Base-by-base conservation (phyloP, 2,888 invertebrate genomes). In the Lasioglossum figueresi region DNA sequence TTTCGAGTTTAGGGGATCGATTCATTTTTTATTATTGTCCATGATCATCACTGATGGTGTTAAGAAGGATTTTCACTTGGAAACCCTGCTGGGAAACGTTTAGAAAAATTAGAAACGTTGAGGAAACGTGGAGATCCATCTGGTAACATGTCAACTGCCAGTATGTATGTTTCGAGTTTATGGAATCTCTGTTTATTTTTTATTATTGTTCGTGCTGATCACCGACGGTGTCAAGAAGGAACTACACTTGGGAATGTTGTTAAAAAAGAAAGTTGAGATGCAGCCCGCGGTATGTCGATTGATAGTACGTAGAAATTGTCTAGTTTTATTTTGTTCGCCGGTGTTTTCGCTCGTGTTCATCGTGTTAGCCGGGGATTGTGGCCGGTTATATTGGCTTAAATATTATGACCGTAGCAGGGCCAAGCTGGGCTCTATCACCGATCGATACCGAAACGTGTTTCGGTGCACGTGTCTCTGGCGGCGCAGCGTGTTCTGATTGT, bases 371-470 rank as follows among this genome's bases (percentile, higher is more conserved):
- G 16, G 37, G 74, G 84, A 83, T 83, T 68, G 71, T 37, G 68
- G 45, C 23, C 79, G 31, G 79, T 84, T 84, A 83, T 84, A 52
- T 52, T 84, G 84, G 84, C 79, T 84, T 84, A 84, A 84, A 84
- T 84, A 79, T 84, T 84, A 73, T 84, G 79, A 79, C 79, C 63
- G 84, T 31, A 19, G 45, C 63, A 48, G 45, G 16, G n/a, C 74
- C 31, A n/a, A 34, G 34, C 66, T 66, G 23, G 23, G 31, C 71
- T 83, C 84, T 84, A 84, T 83, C 84, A 83, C n/a, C 79, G 27
- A 84, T 84, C 84, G 84, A 84, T 84, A 84, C 71, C 43, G 83
- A 45, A 84, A 83, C 78, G 84, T 79, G 75, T 77, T 83, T 70
- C 73, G 48, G 56, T 72, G 37, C 77, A 80, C 85, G 85, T 85